These are phyloP conservation scores for Oscheius sp. DNA, from an alignment of 2,888 invertebrate species.

Conservation along the genomic window DNA sequence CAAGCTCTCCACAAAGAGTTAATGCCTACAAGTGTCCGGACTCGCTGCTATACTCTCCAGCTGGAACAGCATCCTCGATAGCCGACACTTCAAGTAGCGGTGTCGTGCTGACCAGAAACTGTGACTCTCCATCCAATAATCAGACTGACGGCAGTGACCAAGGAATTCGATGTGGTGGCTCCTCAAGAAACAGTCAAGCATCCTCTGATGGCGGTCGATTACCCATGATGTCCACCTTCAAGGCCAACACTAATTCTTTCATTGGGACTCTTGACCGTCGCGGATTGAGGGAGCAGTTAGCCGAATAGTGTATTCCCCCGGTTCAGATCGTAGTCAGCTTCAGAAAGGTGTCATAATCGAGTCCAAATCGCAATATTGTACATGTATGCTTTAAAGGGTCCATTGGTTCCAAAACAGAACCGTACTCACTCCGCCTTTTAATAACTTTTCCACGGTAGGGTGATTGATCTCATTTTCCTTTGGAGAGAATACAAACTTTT, in stretches of 20 bases:
- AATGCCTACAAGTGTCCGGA: slow-evolving; percentile 56
- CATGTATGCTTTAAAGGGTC: slow-evolving; percentile 30
- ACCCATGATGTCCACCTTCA: slow-evolving; percentile 55
- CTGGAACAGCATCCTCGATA: slow-evolving; percentile 55
- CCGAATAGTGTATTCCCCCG: slow-evolving; percentile 21
- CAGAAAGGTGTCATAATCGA: slow-evolving; percentile 30
- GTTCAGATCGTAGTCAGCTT: slow-evolving; percentile 17
- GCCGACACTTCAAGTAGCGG: slow-evolving; percentile 54
- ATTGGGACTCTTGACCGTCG: slow-evolving; percentile 36
- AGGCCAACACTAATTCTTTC: slow-evolving; percentile 48
- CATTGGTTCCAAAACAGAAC: not conserved
- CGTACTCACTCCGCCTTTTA: slow-evolving; percentile 16
- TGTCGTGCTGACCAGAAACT: slow-evolving; percentile 37
- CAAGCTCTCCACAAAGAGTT: slow-evolving; percentile 52
- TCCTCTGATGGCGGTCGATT: slow-evolving; percentile 56
- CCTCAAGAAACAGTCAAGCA: slow-evolving; percentile 59
- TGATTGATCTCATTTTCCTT: slow-evolving; percentile 30
- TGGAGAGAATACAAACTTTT: slow-evolving; percentile 25
- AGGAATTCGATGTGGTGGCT: slow-evolving; percentile 54
- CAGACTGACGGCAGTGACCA: slow-evolving; percentile 61
- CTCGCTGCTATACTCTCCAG: slow-evolving; percentile 53
- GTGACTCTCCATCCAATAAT: slow-evolving; percentile 54
- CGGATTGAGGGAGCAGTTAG: slow-evolving; percentile 18
- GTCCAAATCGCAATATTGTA: slow-evolving; percentile 25
- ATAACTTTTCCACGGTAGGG: slow-evolving; percentile 8